Percentiles rank a stretch among this genome's conserved stretches.
These are phyloP conservation scores for Pangasius sanitwongsei DNA, from an alignment of 2,797 vertebrate species.

Conservation along the genomic window DNA sequence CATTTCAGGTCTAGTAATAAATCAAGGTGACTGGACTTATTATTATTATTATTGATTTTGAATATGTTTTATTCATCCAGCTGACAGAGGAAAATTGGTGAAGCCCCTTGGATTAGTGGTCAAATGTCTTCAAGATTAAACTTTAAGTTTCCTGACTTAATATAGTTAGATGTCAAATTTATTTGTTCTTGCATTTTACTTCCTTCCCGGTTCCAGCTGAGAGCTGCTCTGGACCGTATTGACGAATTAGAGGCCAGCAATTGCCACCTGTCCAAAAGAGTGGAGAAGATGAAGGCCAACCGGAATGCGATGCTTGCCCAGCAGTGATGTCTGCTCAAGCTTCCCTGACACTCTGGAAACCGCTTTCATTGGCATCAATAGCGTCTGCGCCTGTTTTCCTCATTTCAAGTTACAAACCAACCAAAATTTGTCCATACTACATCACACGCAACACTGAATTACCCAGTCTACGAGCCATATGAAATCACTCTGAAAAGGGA, in stretches of 20 bases:
- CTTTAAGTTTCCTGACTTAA: background rate
- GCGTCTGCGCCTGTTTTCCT: constrained; percentile 8
- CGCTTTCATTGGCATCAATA: constrained; percentile 30
- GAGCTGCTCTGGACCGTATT: constrained; percentile 84
- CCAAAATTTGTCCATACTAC: background rate
- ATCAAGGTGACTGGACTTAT: background rate
- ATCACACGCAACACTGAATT: background rate
- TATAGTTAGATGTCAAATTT: too few relatives aligned
- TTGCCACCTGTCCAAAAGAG: constrained; percentile 84
- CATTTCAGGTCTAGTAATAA: background rate
- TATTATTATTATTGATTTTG: background rate
- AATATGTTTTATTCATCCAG: background rate
- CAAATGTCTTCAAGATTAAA: background rate
- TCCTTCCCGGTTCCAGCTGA: constrained; percentile 75
- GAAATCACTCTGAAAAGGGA: constrained; percentile 1
- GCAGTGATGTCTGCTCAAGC: constrained; percentile 72
- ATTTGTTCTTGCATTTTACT: background rate
- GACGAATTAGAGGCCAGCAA: constrained; percentile 89
- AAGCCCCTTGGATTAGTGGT: background rate
- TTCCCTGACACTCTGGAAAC: background rate
- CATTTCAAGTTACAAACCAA: background rate
- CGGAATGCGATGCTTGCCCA: constrained; percentile 85
- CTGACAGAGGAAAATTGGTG: background rate
- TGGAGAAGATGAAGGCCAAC: constrained; percentile 95
- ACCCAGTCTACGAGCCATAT: background rate